Conservation (phyloP, 2,888 invertebrate genomes). For the Hoplodrina ambigua region DNA sequence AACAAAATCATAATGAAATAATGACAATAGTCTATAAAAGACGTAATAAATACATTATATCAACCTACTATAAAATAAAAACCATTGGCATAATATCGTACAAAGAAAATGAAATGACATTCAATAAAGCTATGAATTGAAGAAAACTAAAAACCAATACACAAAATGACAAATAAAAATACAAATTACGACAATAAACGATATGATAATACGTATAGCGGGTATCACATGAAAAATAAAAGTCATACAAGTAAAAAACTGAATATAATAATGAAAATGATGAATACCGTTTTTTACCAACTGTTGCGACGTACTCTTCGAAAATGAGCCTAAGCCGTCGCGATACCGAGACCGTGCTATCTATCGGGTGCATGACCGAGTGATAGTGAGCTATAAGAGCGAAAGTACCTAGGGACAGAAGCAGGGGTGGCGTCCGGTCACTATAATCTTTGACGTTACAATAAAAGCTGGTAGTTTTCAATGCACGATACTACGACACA, state of each 20-base stretch:
- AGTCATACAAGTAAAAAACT: constrained; percentile 31
- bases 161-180: constrained; percentile 20
- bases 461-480: constrained; percentile 47
- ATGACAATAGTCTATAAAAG: background rate
- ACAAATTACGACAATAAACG: constrained; percentile 15
- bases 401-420: constrained; percentile 61
- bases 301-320: constrained; percentile 58
- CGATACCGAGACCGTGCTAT: constrained; percentile 51
- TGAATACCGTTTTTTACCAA: constrained; percentile 56
- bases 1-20: constrained; percentile 36
- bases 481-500: constrained; percentile 59
- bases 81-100: constrained; percentile 59
- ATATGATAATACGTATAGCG: constrained; percentile 50
- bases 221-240: constrained; percentile 44
- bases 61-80: constrained; percentile 32
- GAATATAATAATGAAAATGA: constrained; percentile 56
- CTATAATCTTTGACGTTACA: constrained; percentile 37
- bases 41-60: constrained; percentile 13
- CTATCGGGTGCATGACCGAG: constrained; percentile 61
- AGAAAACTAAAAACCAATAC: constrained; percentile 27
- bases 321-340: constrained; percentile 58
- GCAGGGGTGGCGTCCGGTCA: constrained; percentile 57
- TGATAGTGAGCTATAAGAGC: constrained; percentile 58
- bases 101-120: constrained; percentile 53
- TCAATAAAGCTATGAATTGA: constrained; percentile 38